Base-by-base conservation (phyloP, 2,797 vertebrate species). In the Leucoraja ocellata region DNA sequence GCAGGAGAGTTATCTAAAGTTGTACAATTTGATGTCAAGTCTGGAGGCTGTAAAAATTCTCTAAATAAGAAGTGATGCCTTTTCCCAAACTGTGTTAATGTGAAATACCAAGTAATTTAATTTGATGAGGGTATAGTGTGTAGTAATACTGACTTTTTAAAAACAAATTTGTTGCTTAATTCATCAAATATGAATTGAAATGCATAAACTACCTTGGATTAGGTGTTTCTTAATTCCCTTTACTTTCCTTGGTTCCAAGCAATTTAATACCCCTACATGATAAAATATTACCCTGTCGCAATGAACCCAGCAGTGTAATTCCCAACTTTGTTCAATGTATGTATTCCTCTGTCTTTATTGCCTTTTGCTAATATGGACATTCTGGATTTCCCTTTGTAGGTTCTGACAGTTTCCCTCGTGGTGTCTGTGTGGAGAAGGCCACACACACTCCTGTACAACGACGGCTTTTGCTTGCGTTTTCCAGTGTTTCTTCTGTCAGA, bases 401-500 rank as follows among this genome's bases (percentile, higher is more conserved):
- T 97, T 94, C 95, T 96, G 95, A 96, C 96, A 95, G 95, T 97
- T 98, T 97, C 97, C 97, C 97, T 95, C 93, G 95, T 96, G 97
- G 97, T 96, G 95, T 95, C 95, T 95, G 98, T 98, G 98, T 98
- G 98, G 98, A 98, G 96, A 95, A 96, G 96, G 96, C 98, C 97
- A 97, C 98, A 98, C 98, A 97, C 97, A 96, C 97, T 97, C 96
- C 97, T 96, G 95, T 96, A 97, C 98, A 96, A 98, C 98, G 94
- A 98, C 98, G 98, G 98, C 98, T 98, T 98, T 98, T 97, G 98
- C 98, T 95, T 98, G 98, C 97, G 95, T 98, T 96, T 97, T 98
- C 97, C 98, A 97, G 98, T 98, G 98, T 96, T 97, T 98, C 96
- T 97, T 98, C 96, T 98, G 98, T 97, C 98, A 98, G 97, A 98